These are phyloP conservation scores for Neodiprion lecontei DNA, from an alignment of 1,140 invertebrate genomes.

Conservation along the genomic window DNA sequence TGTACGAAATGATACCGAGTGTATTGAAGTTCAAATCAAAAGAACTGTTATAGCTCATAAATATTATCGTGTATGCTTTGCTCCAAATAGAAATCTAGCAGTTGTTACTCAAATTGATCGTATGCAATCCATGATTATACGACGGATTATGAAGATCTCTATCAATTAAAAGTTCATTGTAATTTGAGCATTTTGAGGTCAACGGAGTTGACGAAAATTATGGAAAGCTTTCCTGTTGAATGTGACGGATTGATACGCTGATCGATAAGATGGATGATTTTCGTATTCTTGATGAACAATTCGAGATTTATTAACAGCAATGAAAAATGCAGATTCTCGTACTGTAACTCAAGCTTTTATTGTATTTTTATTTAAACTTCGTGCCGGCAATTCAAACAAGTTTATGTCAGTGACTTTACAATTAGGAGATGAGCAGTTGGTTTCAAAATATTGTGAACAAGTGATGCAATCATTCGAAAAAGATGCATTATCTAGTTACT, in stretches of 20 bases:
- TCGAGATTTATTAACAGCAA: constrained; percentile 23
- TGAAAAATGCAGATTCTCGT: constrained; percentile 25
- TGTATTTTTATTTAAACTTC: constrained; percentile 24
- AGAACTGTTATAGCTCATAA: constrained; percentile 5
- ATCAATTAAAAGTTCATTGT: constrained; percentile 23
- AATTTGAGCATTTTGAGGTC: constrained; percentile 2
- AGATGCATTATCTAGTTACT: constrained; percentile 5
- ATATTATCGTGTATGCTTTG: constrained; percentile 24
- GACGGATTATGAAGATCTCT: constrained; percentile 25
- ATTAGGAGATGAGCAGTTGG: constrained; percentile 18
- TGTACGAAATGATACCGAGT: too few relatives aligned
- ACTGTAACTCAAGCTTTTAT: constrained; percentile 22
- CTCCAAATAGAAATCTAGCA: not conserved
- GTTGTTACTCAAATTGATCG: constrained; percentile 27
- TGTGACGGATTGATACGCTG: constrained; percentile 19
- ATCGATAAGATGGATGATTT: constrained; percentile 25
- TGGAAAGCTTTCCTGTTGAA: constrained; percentile 19
- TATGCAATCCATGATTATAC: constrained; percentile 25
- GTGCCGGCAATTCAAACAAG: constrained; percentile 23
- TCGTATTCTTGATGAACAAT: constrained; percentile 26
- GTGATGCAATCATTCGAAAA: constrained; percentile 18
- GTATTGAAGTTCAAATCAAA: too few relatives aligned
- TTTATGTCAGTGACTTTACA: constrained; percentile 18
- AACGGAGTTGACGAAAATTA: constrained; percentile 17
- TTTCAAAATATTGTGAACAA: constrained; percentile 13